Evolutionary conservation across 2,888 invertebrate species (phyloP).

Genomic region (Apeira syringaria): DNA sequence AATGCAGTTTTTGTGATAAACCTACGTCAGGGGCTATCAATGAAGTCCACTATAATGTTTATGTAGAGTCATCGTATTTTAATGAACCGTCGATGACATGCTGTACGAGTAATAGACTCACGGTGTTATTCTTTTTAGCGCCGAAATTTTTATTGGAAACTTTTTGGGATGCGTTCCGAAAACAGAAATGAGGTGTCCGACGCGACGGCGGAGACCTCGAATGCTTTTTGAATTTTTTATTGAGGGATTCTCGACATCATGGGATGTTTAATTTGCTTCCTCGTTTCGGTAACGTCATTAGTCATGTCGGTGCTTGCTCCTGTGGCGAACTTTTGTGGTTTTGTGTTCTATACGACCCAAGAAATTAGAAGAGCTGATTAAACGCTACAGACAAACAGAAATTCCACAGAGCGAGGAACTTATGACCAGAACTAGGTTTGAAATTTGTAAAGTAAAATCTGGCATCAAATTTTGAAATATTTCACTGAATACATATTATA

Average conservation of each 20-base stretch:
- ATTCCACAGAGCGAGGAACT: no score
- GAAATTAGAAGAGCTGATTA: constrained; percentile 2
- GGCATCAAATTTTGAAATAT: no score
- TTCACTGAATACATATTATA: no score
- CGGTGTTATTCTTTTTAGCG: constrained; percentile 80
- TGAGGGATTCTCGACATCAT: constrained; percentile 58
- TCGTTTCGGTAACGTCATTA: constrained; percentile 48
- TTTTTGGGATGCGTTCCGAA: constrained; percentile 63
- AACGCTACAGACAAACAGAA: background rate
- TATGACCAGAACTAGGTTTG: no score
- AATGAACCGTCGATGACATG: constrained; percentile 83
- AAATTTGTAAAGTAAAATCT: no score
- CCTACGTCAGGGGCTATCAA: constrained; percentile 81
- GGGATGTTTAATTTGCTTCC: constrained; percentile 56
- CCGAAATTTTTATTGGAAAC: constrained; percentile 68
- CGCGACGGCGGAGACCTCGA: constrained; percentile 39
- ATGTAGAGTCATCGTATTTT: constrained; percentile 82
- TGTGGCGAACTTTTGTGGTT: constrained; percentile 32
- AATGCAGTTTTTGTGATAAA: constrained; percentile 64
- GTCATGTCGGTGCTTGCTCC: constrained; percentile 39
- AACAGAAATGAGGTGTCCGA: constrained; percentile 55
- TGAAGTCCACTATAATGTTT: constrained; percentile 81
- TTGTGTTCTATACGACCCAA: constrained; percentile 4
- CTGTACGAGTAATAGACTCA: constrained; percentile 80
- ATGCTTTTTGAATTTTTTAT: constrained; percentile 49